Conservation (phyloP, 2,888 invertebrate genomes). For the Platerodrilus igneus region DNA sequence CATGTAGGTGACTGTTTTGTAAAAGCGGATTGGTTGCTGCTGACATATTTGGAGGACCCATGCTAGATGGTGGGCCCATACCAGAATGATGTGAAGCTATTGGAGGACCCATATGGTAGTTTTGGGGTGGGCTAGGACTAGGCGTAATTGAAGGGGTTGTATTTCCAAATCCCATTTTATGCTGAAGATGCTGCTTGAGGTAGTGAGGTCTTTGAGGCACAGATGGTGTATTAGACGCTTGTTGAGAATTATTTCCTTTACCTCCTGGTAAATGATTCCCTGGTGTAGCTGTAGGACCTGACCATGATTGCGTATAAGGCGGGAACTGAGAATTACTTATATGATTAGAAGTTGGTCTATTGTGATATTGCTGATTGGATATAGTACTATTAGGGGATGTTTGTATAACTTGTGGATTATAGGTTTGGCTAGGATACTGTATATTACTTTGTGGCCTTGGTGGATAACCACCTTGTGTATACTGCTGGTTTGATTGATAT, state of each 20-base stretch:
- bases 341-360: conserved; percentile 55
- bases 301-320: conserved; percentile 44
- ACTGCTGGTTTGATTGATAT: conserved; percentile 56
- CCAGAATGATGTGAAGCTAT: conserved; percentile 49
- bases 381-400: conserved; percentile 41
- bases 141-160: conserved; percentile 52
- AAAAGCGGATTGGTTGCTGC: conserved; percentile 51
- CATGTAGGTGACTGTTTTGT: conserved; percentile 46
- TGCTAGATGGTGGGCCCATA: conserved; percentile 52
- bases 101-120: conserved; percentile 56
- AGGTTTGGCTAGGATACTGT: conserved; percentile 53
- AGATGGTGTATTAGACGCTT: conserved; percentile 50
- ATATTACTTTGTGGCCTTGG: conserved; percentile 47
- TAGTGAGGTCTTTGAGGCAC: conserved; percentile 58
- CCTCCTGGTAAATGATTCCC: conserved; percentile 34
- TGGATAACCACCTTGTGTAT: conserved; percentile 52
- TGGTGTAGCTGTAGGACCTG: conserved; percentile 32
- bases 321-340: conserved; percentile 50
- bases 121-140: conserved; percentile 57
- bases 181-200: conserved; percentile 66
- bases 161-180: conserved; percentile 61
- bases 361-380: conserved; percentile 52
- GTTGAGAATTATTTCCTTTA: conserved; percentile 40
- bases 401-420: conserved; percentile 52
- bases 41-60: conserved; percentile 65